A percentile compares a stretch with the other conserved stretches of the same genome.
phyloP scores from a whole-genome alignment of 2,797 vertebrate species.

The Hippoglossus hippoglossus region DNA sequence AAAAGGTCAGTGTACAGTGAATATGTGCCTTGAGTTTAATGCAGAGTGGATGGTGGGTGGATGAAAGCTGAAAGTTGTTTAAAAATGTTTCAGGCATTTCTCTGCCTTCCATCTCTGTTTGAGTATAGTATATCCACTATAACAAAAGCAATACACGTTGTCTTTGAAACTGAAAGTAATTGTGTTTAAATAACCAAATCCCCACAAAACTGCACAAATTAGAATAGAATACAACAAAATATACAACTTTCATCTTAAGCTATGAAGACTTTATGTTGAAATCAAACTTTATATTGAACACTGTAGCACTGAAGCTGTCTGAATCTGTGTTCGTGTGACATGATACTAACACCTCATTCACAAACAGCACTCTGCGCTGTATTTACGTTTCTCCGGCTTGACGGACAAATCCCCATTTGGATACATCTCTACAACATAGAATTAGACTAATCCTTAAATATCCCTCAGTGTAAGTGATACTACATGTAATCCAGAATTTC shows the following conservation, averaged over 20 bases:
- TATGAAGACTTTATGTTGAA: slow-evolving; percentile 18
- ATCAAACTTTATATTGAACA: slow-evolving; percentile 13
- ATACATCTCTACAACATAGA: slow-evolving; percentile 63
- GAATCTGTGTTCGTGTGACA: slow-evolving; percentile 21
- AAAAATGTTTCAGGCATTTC: too few species aligned
- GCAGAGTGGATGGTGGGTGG: background rate
- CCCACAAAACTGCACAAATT: background rate
- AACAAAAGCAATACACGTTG: background rate
- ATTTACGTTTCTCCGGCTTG: slow-evolving; percentile 51
- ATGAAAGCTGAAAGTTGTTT: background rate
- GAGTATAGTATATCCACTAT: background rate
- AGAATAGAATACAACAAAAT: slow-evolving; percentile 7
- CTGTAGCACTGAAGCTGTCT: background rate
- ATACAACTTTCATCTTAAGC: background rate
- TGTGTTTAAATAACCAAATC: background rate
- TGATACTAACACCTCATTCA: slow-evolving; percentile 29
- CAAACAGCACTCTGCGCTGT: slow-evolving; percentile 36
- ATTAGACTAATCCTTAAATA: slow-evolving; percentile 71
- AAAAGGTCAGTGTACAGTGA: background rate
- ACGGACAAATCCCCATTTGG: slow-evolving; percentile 66
- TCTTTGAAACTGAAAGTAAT: background rate
- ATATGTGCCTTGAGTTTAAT: background rate
- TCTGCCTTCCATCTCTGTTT: too few species aligned
- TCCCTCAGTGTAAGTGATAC: slow-evolving; percentile 65
- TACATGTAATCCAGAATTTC: slow-evolving; percentile 66